Evolutionary conservation across 2,797 vertebrate species (phyloP), one percentile per base, ranked within the genome.

Genomic region (Mus minutoides): DNA sequence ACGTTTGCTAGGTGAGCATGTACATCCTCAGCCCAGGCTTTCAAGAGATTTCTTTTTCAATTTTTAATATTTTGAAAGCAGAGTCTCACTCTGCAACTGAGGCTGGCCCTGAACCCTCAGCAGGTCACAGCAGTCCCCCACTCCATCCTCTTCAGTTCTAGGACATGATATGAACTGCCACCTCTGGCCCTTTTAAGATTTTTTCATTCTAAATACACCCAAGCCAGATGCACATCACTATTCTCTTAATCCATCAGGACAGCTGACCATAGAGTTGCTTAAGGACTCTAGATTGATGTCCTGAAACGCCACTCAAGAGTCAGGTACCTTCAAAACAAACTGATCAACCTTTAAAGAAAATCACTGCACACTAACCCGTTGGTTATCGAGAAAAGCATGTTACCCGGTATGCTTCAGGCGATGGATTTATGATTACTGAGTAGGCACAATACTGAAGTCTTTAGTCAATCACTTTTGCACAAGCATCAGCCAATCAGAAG

Each of bases 321-420:
- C 73, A 86, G 19, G 26, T 22, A 89, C 13, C 64, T 94, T 92
- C 58, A 82, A 88, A 94, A 77, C 22, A 88, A 95, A 46, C n/a
- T 64, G 49, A 46, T 85, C 58, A 71, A 40, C 21, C 16, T 58
- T 31, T 5, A 56, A 64, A 29, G 87, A 37, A 73, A 54, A 60
- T 19, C 46, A 64, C 31, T 54, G 8, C 29, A 56, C 62, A 31
- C 58, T 76, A 79, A 49, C 67, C 22, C 29, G 3, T 12, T 58
- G 26, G 26, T 19, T 76, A 31, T 9, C 4, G 54, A 90, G 64
- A 88, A 94, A 34, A 88, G 62, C 56, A 40, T 49, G 21, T 85
- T 93, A 26, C 26, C 58, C 54, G 40, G 43, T 1, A 64, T 58
- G 56, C 24, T 52, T 84, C 3, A 31, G 9, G 13, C 88, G 16